Percentiles rank a stretch among this genome's conserved stretches.
These are phyloP conservation scores for Panurus biarmicus DNA, from an alignment of 2,113 vertebrate species.

Conservation along the genomic window DNA sequence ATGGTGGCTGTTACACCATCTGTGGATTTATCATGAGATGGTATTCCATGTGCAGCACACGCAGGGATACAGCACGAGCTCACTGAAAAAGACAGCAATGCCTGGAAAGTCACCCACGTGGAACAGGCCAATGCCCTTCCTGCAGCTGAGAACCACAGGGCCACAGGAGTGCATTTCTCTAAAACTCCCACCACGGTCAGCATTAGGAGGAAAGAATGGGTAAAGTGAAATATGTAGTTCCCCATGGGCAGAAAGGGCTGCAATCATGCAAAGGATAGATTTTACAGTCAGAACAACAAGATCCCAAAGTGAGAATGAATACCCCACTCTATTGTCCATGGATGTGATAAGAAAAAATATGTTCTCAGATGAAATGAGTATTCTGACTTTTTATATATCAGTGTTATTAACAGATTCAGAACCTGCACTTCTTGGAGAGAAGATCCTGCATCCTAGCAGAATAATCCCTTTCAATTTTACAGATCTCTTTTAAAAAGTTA, in stretches of 20 bases:
- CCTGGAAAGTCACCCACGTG: background rate
- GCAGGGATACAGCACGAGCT: background rate
- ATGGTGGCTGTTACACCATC: fast-evolving
- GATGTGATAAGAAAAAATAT: background rate
- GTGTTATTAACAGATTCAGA: background rate
- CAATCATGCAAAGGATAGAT: background rate
- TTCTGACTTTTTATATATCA: background rate
- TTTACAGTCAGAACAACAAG: background rate
- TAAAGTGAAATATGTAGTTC: background rate
- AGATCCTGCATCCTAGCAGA: background rate
- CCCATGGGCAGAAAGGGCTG: background rate
- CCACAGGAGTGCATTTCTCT: fast-evolving
- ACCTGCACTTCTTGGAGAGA: background rate
- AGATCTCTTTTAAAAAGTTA: background rate
- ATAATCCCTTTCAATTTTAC: background rate
- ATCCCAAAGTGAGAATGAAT: background rate
- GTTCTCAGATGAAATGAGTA: background rate
- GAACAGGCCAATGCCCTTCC: background rate
- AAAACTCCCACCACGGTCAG: background rate
- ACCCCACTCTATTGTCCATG: background rate
- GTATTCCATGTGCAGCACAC: fast-evolving
- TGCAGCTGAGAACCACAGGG: background rate
- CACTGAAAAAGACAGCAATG: background rate
- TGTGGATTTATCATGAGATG: background rate
- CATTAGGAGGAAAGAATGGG: background rate